Percentiles rank a stretch among this genome's conserved stretches.
Evolutionary conservation across 2,797 vertebrate species (phyloP).

Genomic region (Parambassis ranga): DNA sequence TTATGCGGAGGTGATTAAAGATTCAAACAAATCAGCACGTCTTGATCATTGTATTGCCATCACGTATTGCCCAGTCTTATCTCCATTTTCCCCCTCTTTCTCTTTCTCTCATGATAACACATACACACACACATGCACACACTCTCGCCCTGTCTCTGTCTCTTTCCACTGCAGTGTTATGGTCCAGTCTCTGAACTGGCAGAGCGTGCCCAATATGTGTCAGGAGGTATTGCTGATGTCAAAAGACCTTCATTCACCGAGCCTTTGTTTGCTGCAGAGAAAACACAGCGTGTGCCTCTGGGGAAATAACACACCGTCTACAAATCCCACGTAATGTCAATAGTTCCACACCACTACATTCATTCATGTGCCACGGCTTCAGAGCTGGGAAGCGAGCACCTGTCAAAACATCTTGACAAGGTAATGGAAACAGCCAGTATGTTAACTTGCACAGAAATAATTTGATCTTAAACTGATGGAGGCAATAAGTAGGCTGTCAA

Average conservation of each 20-base stretch:
- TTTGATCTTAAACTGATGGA: slow-evolving; percentile 9
- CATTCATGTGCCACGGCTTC: slow-evolving; percentile 3
- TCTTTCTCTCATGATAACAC: background rate
- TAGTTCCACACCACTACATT: slow-evolving; percentile 33
- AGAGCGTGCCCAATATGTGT: slow-evolving; percentile 14
- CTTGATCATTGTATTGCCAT: background rate
- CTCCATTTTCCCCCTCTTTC: background rate
- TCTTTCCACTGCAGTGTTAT: background rate
- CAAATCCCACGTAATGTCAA: slow-evolving; percentile 45
- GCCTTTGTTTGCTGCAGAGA: slow-evolving; percentile 35
- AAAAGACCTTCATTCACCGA: slow-evolving; percentile 28
- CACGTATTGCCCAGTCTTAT: background rate
- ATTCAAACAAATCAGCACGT: background rate
- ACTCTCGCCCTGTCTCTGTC: too few relatives aligned
- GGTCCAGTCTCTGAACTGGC: slow-evolving; percentile 5
- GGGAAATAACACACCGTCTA: slow-evolving; percentile 52
- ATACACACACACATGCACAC: background rate
- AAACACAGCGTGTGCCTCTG: slow-evolving; percentile 5
- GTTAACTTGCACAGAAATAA: slow-evolving; percentile 35
- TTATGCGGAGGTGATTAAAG: slow-evolving; percentile 28
- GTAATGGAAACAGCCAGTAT: slow-evolving; percentile 22
- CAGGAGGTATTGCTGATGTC: slow-evolving; percentile 30
- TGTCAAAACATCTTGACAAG: slow-evolving; percentile 45
- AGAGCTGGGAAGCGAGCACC: slow-evolving; percentile 4
- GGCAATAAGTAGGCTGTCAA: slow-evolving; percentile 13